Evolutionary conservation across 2,113 vertebrate genomes (phyloP).

Genomic region (Cettia cetti): DNA sequence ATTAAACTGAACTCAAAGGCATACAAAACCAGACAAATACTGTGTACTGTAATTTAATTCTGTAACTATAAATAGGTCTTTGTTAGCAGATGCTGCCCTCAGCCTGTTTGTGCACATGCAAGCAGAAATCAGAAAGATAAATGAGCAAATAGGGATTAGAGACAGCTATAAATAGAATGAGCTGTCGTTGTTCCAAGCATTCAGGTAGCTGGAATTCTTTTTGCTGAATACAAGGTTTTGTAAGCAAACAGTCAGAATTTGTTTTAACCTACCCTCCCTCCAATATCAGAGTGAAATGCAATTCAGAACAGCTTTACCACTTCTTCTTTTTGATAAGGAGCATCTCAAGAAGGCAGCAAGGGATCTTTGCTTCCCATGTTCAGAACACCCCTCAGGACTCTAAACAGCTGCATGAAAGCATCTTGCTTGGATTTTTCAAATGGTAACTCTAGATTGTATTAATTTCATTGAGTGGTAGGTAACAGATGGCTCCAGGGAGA

Average conservation of each 20-base stretch:
- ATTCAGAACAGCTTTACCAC: neutral
- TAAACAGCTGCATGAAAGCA: neutral
- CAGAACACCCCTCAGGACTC: neutral
- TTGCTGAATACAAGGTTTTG: neutral
- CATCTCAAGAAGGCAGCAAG: neutral
- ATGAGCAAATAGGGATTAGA: neutral
- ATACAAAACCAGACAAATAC: conserved; percentile 5
- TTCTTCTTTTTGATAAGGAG: neutral
- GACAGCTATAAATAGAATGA: neutral
- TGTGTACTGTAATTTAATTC: neutral
- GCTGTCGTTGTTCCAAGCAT: neutral
- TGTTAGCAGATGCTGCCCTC: neutral
- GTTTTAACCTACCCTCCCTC: neutral
- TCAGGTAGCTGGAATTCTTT: conserved; percentile 11
- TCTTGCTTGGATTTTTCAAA: neutral
- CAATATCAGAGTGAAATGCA: neutral
- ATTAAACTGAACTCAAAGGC: conserved; percentile 56
- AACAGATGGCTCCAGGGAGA: neutral
- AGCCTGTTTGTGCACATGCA: neutral
- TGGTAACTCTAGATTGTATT: neutral
- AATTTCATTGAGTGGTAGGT: neutral
- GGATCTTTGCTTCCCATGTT: neutral
- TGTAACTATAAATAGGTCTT: neutral
- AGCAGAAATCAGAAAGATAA: conserved; percentile 20
- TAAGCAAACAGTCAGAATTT: neutral